These are phyloP conservation scores for Drosophila robusta DNA, from an alignment of 2,888 invertebrate species.

Conservation along the genomic window DNA sequence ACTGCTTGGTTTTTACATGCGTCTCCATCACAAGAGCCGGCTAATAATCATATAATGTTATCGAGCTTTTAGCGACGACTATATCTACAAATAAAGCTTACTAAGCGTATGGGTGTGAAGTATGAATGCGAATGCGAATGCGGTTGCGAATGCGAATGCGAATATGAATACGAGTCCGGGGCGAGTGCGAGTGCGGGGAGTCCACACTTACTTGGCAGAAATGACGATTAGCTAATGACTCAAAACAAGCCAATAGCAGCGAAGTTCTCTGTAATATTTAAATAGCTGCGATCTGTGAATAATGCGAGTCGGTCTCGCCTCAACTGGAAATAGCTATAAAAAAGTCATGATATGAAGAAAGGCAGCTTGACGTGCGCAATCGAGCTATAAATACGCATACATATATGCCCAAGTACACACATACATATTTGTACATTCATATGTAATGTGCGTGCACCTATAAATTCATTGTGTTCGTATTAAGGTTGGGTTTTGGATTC, in stretches of 20 bases:
- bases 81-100: conserved; percentile 21
- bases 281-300: not conserved
- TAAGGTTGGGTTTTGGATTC: too few relatives aligned
- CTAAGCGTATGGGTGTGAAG: conserved; percentile 39
- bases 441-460: not conserved
- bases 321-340: not conserved
- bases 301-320: not conserved
- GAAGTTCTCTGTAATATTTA: not conserved
- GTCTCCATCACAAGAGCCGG: conserved; percentile 1
- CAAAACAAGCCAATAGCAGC: not conserved
- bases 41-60: conserved; percentile 32
- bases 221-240: conserved; percentile 22
- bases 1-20: not conserved
- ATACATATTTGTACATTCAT: not conserved
- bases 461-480: too few relatives aligned
- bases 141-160: not conserved
- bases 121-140: conserved; percentile 9
- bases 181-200: not conserved
- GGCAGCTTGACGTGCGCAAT: conserved; percentile 7
- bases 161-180: too few relatives aligned
- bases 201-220: conserved; percentile 1
- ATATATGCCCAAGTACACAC: not conserved
- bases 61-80: conserved; percentile 20
- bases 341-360: not conserved
- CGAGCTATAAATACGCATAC: not conserved